Evolutionary conservation across 2,113 vertebrate species (phyloP).

Genomic region (Gulo gulo): DNA sequence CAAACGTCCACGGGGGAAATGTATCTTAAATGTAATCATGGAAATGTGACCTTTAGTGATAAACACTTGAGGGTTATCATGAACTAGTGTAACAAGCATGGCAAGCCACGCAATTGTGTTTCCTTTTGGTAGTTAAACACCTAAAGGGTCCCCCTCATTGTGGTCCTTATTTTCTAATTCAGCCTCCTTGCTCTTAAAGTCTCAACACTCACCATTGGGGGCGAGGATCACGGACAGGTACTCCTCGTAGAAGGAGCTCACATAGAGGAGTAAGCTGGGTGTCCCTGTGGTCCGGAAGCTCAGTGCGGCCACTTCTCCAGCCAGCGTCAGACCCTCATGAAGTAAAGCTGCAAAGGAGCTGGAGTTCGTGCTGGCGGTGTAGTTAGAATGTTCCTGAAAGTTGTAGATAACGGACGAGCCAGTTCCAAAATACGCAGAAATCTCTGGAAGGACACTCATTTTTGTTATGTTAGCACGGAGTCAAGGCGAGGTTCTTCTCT

Average conservation of each 20-base stretch:
- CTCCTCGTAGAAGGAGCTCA: conserved; percentile 87
- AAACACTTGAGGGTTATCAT: neutral
- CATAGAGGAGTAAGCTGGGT: conserved; percentile 87
- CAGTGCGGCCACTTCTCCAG: conserved; percentile 84
- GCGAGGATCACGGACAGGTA: conserved; percentile 88
- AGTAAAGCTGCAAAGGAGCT: conserved; percentile 86
- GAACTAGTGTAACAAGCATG: neutral
- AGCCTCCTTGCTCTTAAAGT: accelerated
- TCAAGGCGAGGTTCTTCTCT: neutral
- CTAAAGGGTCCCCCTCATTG: neutral
- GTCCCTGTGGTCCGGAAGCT: conserved; percentile 87
- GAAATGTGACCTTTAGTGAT: neutral
- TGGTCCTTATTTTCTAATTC: neutral
- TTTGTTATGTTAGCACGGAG: neutral
- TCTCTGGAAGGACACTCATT: conserved; percentile 82
- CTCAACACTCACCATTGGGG: conserved; percentile 85
- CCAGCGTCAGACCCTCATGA: conserved; percentile 85
- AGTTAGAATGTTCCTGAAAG: conserved; percentile 87
- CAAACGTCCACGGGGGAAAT: neutral
- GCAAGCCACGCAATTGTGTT: neutral
- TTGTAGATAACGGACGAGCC: conserved; percentile 87
- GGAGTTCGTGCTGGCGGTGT: conserved; percentile 82
- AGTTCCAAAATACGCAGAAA: conserved; percentile 89
- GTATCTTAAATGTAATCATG: neutral
- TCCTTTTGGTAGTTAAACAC: neutral